Conservation (phyloP, 2,888 invertebrate genomes). For the Drosophila incognita region DNA sequence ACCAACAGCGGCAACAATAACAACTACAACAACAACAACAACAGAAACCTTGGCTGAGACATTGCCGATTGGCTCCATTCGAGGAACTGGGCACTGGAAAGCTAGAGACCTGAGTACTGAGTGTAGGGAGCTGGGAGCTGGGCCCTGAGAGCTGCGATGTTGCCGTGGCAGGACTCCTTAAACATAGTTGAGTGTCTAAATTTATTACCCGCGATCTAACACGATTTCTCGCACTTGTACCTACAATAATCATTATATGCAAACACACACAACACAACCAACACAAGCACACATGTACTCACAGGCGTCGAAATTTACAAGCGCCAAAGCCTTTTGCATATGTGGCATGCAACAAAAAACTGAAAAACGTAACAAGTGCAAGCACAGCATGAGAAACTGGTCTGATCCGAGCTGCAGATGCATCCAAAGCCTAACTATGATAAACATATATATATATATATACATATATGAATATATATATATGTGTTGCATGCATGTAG, state of each 20-base stretch:
- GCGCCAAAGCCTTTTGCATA: conserved; percentile 76
- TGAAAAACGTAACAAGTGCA: conserved; percentile 74
- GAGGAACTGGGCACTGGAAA: conserved; percentile 12
- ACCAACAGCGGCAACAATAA: conserved; percentile 49
- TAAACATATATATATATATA: conserved; percentile 7
- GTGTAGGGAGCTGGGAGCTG: conserved; percentile 8
- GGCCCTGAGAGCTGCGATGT: conserved; percentile 16
- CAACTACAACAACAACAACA: conserved; percentile 30
- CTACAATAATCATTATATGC: conserved; percentile 82
- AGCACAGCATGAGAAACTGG: conserved; percentile 68
- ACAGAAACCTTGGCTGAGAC: conserved; percentile 24
- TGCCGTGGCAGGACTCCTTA: conserved; percentile 69
- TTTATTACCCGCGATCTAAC: conserved; percentile 84
- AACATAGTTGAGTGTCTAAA: conserved; percentile 83
- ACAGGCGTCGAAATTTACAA: conserved; percentile 65
- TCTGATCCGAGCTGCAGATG: conserved; percentile 51
- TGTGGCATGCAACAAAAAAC: conserved; percentile 69
- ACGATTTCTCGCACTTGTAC: conserved; percentile 84
- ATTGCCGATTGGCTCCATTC: conserved; percentile 24
- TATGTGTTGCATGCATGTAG: conserved; percentile 13
- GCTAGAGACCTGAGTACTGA: conserved; percentile 13
- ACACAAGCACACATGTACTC: conserved; percentile 34
- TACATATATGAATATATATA: conserved; percentile 9
- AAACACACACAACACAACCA: conserved; percentile 52
- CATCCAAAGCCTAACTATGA: conserved; percentile 26